Percentiles rank a stretch among this genome's conserved stretches.
Evolutionary conservation across 1,140 invertebrate genomes (phyloP).

Genomic region (Atopsyche davidsoni): DNA sequence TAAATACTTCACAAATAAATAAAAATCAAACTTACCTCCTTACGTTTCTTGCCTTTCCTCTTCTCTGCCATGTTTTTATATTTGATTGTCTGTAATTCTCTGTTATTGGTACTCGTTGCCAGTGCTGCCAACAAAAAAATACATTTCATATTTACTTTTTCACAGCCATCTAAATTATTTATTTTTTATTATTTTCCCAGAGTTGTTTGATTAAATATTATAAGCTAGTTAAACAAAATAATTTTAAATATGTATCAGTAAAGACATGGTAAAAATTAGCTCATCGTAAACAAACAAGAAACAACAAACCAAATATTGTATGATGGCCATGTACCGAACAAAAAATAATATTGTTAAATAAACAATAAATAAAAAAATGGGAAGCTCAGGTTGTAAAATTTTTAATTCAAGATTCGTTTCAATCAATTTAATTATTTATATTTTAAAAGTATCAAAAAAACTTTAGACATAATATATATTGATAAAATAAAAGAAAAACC

Average conservation of each 20-base stretch:
- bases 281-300: too few species aligned
- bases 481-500: too few species aligned
- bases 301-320: neutral
- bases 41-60: slow-evolving; percentile 66
- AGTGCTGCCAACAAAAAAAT: neutral
- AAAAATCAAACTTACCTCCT: slow-evolving; percentile 56
- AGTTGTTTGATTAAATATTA: too few species aligned
- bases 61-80: slow-evolving; percentile 61
- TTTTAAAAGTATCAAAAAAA: too few species aligned
- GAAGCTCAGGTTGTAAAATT: neutral
- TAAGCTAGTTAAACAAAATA: neutral
- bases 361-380: neutral
- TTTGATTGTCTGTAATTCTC: slow-evolving; percentile 8
- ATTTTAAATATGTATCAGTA: neutral
- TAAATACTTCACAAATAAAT: slow-evolving; percentile 22
- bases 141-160: neutral
- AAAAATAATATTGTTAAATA: neutral
- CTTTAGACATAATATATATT: too few species aligned
- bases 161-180: neutral
- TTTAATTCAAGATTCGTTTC: neutral
- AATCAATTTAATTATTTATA: neutral
- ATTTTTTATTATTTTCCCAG: too few species aligned
- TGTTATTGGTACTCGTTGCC: too few species aligned
- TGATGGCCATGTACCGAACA: neutral
- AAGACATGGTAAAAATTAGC: too few species aligned